Evolutionary conservation across 2,888 invertebrate genomes (phyloP).

Genomic region (Orthosia cruda): DNA sequence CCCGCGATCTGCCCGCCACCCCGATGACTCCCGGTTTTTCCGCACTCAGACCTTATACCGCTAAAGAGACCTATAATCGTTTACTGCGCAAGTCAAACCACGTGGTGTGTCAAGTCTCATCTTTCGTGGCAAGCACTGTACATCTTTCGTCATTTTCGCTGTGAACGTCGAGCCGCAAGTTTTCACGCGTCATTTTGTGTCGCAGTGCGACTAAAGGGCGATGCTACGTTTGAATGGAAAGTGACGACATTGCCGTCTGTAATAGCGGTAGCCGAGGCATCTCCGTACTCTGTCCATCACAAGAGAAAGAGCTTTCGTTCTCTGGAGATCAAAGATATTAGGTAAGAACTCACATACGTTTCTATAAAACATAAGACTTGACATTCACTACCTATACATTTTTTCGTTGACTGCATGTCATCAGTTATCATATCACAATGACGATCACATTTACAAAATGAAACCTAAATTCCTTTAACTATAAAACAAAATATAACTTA

Average conservation of each 20-base stretch:
- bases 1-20: no score
- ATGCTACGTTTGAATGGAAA: neutral
- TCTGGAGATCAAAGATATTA: conserved; percentile 2
- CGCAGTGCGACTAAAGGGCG: neutral
- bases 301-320: neutral
- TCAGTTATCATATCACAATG: conserved; percentile 49
- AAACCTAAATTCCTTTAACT: conserved; percentile 4
- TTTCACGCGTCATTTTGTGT: neutral
- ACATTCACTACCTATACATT: conserved; percentile 13
- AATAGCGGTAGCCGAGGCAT: neutral
- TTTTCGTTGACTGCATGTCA: conserved; percentile 45
- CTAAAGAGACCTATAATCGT: no score
- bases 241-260: neutral
- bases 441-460: conserved; percentile 40
- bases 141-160: neutral
- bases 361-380: conserved; percentile 19
- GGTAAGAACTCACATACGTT: neutral
- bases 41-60: no score
- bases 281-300: conserved; percentile 1
- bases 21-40: no score
- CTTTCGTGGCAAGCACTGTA: neutral
- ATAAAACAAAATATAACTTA: neutral
- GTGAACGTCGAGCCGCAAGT: neutral
- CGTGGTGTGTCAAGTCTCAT: no score
- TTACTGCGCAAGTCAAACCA: no score